Percentiles rank a stretch among this genome's conserved stretches.
Conservation (phyloP, 2,797 vertebrate species). For the Cyprinella venusta region DNA sequence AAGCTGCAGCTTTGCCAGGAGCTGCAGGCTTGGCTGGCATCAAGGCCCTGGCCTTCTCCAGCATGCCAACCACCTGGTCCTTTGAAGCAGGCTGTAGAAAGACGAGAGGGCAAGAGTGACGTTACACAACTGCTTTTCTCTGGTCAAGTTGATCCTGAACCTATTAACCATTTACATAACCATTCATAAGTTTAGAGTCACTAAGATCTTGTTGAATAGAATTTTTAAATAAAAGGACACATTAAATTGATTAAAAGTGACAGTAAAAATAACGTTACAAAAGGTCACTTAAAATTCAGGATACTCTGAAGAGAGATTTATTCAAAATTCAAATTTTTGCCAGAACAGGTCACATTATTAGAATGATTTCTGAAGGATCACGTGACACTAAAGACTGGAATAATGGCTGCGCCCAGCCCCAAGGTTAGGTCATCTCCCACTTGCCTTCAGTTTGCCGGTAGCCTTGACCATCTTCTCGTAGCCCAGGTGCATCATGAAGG, state of each 20-base stretch:
- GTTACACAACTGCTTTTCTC: constrained; percentile 17
- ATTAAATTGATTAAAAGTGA: neutral
- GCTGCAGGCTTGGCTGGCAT: constrained; percentile 91
- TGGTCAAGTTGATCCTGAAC: neutral
- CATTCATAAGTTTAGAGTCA: neutral
- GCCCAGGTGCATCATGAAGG: constrained; percentile 98
- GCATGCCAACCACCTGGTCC: constrained; percentile 91
- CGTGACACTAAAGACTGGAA: neutral
- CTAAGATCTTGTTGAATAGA: neutral
- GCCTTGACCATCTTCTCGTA: constrained; percentile 96
- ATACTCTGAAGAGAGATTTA: too few species aligned
- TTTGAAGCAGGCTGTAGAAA: constrained; percentile 88
- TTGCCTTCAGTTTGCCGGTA: constrained; percentile 92
- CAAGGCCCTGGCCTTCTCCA: constrained; percentile 92
- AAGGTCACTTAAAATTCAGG: too few species aligned
- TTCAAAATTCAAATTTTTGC: too few species aligned
- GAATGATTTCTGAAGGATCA: neutral
- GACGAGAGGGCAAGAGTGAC: constrained; percentile 39
- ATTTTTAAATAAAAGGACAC: neutral
- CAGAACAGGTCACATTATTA: neutral
- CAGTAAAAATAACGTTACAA: too few species aligned
- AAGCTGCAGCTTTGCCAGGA: constrained; percentile 77
- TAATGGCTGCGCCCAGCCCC: neutral
- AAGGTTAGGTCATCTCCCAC: neutral
- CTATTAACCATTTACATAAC: neutral